Evolutionary conservation across 2,888 invertebrate species (phyloP).

Genomic region (Eurois occulta): DNA sequence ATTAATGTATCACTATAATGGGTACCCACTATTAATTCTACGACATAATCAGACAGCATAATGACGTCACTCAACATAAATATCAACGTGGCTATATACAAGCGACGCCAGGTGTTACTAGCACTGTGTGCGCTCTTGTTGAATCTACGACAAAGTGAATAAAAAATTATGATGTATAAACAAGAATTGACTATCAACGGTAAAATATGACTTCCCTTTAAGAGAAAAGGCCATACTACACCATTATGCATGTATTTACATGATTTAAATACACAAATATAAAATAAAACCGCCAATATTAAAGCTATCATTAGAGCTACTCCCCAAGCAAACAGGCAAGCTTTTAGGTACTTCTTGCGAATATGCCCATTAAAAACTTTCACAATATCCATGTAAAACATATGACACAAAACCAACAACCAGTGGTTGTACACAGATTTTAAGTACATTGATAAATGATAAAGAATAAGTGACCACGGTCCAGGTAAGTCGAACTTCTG

Average conservation of each 20-base stretch:
- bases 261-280: background rate
- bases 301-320: background rate
- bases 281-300: background rate
- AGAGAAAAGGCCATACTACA: background rate
- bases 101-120: background rate
- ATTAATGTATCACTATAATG: background rate
- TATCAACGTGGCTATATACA: background rate
- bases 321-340: conserved; percentile 5
- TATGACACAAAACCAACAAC: conserved; percentile 8
- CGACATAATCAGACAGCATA: background rate
- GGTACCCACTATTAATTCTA: background rate
- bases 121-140: background rate
- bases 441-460: background rate
- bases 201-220: background rate
- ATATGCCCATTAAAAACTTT: conserved; percentile 11
- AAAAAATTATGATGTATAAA: conserved; percentile 13
- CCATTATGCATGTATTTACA: background rate
- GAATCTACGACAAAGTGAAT: conserved; percentile 8
- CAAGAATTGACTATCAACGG: conserved; percentile 12
- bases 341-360: conserved; percentile 8
- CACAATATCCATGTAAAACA: background rate
- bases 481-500: background rate
- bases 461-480: background rate
- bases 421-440: conserved; percentile 8
- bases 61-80: background rate